These are phyloP conservation scores for Linurgus olivaceus DNA, from an alignment of 2,797 vertebrate genomes.

Conservation along the genomic window DNA sequence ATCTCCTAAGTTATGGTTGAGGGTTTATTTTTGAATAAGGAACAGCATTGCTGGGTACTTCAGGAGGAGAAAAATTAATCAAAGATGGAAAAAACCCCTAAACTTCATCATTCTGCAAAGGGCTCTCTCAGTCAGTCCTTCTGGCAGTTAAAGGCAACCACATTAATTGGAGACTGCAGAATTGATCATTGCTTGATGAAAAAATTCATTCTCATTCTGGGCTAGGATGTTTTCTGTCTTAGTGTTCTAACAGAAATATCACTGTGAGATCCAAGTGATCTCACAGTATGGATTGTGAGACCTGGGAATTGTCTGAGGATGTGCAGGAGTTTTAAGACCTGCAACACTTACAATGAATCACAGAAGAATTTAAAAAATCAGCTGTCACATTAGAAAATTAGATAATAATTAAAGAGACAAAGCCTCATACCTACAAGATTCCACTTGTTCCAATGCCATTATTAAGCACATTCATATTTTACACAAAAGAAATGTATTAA, in stretches of 20 bases:
- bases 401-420: neutral
- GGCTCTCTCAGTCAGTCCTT: neutral
- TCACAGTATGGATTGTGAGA: neutral
- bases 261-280: neutral
- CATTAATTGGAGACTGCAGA: neutral
- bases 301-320: neutral
- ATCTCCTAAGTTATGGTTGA: neutral
- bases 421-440: neutral
- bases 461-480: neutral
- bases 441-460: neutral
- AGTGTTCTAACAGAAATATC: neutral
- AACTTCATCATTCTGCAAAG: neutral
- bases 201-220: neutral
- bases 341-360: neutral
- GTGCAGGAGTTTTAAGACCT: neutral
- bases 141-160: neutral
- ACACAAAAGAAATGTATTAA: neutral
- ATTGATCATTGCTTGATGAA: neutral
- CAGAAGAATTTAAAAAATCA: neutral
- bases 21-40: neutral
- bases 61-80: neutral
- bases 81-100: accelerated
- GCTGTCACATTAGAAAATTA: neutral
- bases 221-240: neutral
- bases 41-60: neutral